A percentile compares a stretch with the other conserved stretches of the same genome.
Conservation (phyloP, 2,888 invertebrate genomes). For the Noctua janthe region DNA sequence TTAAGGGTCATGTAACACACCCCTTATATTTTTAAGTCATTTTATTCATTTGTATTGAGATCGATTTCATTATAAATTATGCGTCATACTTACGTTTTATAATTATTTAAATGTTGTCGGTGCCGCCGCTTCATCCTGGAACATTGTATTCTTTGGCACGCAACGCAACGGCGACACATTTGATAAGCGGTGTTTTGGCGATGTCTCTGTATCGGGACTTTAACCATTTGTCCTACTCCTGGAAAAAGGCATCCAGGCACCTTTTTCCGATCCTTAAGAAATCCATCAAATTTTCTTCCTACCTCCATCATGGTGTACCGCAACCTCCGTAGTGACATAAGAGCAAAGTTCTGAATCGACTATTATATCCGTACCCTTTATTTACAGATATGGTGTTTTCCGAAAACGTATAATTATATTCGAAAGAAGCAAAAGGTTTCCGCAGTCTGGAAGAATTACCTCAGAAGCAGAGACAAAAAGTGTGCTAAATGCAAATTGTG, state of each 20-base stretch:
- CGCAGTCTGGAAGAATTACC: slow-evolving; percentile 27
- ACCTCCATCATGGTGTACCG: background rate
- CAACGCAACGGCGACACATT: background rate
- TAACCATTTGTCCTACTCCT: background rate
- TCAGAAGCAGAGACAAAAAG: slow-evolving; percentile 18
- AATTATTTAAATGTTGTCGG: background rate
- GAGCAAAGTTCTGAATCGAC: background rate
- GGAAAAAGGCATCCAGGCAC: background rate
- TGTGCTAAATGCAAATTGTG: slow-evolving; percentile 35
- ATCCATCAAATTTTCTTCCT: background rate
- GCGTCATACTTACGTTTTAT: background rate
- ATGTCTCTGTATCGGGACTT: background rate
- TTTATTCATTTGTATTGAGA: background rate
- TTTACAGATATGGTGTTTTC: background rate
- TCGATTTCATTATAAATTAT: background rate
- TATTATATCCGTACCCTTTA: background rate
- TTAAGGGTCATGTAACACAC: too few relatives aligned
- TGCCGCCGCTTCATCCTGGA: background rate
- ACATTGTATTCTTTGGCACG: background rate
- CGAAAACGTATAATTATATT: background rate
- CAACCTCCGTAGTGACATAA: background rate
- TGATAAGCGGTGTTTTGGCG: background rate
- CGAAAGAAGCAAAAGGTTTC: background rate
- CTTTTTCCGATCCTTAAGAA: background rate
- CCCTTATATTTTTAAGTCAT: background rate